Percentiles rank a stretch among this genome's conserved stretches.
phyloP scores from a whole-genome alignment of 2,797 vertebrate genomes.

The Benthosema pterotum region DNA sequence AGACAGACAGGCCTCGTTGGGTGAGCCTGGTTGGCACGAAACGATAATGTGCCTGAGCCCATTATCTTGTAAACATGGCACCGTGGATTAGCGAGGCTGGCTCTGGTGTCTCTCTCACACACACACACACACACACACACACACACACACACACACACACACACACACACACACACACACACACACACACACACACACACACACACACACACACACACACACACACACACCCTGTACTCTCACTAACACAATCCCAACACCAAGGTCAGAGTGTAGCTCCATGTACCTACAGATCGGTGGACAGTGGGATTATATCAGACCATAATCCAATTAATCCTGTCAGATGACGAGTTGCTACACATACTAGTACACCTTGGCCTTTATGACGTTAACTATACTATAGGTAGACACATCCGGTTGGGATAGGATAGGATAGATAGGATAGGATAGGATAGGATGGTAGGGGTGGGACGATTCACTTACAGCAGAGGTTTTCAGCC shows the following conservation, averaged over 20 bases:
- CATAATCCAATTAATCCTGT: slow-evolving; percentile 71
- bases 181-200: too few relatives aligned
- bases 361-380: slow-evolving; percentile 46
- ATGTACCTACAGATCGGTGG: slow-evolving; percentile 47
- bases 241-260: slow-evolving; percentile 58
- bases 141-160: too few relatives aligned
- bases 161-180: too few relatives aligned
- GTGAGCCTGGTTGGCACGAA: slow-evolving; percentile 49
- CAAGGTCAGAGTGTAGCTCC: slow-evolving; percentile 71
- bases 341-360: slow-evolving; percentile 60
- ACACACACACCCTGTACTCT: too few relatives aligned
- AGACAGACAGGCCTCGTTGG: slow-evolving; percentile 44
- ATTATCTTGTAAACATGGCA: slow-evolving; percentile 44
- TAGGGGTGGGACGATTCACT: too few relatives aligned
- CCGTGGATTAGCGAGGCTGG: slow-evolving; percentile 52
- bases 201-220: too few relatives aligned
- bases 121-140: too few relatives aligned
- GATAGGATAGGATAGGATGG: too few relatives aligned
- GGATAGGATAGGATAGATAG: too few relatives aligned
- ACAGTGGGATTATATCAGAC: slow-evolving; percentile 66
- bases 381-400: slow-evolving; percentile 46
- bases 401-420: slow-evolving; percentile 28
- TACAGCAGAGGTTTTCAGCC: too few relatives aligned
- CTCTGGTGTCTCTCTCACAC: slow-evolving; percentile 43
- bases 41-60: slow-evolving; percentile 66